Evolutionary conservation across 2,113 vertebrate species (phyloP), one percentile per base, ranked within the genome.

Genomic region (Dascyllus trimaculatus): DNA sequence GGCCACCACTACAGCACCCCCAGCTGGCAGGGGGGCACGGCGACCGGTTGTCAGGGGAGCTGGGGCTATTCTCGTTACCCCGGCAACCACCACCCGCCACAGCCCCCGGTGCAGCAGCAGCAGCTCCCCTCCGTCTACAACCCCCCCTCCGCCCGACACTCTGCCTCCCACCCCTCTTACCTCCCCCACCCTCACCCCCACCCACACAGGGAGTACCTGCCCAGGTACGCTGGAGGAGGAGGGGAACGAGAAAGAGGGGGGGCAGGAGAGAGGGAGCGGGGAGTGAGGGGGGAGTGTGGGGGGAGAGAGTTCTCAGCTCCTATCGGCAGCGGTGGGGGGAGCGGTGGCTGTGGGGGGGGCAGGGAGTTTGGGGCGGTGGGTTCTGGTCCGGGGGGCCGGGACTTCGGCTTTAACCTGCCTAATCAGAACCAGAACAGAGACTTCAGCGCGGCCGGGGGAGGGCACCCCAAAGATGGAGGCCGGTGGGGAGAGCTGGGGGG

Each of bases 81-180:
- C 72, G 89, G 93, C 77, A 95, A 93, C 89, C 95, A 95, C 84
- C 94, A 94, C 72, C 78, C 93, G 81, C 94, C 93, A 75, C 94
- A 94, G 78, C 92, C 94, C 53, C 94, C 94, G 4, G 94, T 94
- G 70, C 95, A 95, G 84, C 94, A 95, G 85, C 94, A 95, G 87
- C 95, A 95, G 78, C 88, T 95, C 73, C 94, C 95, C 45, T 95
- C 95, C 4, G 94, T 95, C 70, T 95, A 95, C 87, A 95, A 95
- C 85, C 93, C 94, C 80, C 93, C 94, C 7, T 95, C 94, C 48
- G 94, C 92, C 70, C 93, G 94, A 67, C 95, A 95, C 91, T 88
- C 92, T 68, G 84, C 92, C 67, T 89, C 93, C 69, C 94, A 94
- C 75, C 92, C 93, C 71, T 90, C 94, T 70, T 95, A 94, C 86